These are phyloP conservation scores for Lutraria lutraria DNA, from an alignment of 2,888 invertebrate genomes.

Conservation along the genomic window DNA sequence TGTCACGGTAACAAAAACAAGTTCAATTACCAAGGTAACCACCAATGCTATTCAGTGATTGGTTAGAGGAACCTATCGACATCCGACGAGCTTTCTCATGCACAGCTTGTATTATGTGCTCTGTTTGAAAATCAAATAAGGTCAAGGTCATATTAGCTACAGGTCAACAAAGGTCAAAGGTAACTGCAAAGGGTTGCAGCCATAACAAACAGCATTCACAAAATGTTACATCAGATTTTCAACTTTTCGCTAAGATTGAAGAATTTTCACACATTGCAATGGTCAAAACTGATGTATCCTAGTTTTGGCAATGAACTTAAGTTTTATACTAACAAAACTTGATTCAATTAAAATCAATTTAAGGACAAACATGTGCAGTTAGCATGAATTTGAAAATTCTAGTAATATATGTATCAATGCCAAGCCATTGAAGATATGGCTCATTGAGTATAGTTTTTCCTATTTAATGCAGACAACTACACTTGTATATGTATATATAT, in stretches of 20 bases:
- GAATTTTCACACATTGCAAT: not conserved
- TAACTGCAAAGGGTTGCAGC: conserved; percentile 22
- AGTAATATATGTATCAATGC: no score
- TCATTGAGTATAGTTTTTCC: no score
- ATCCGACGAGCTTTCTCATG: conserved; percentile 76
- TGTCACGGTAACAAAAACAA: conserved; percentile 56
- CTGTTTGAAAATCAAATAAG: conserved; percentile 65
- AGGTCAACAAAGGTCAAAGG: conserved; percentile 42
- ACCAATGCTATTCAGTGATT: conserved; percentile 73
- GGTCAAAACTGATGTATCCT: not conserved
- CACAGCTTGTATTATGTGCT: conserved; percentile 74
- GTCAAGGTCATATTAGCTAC: conserved; percentile 41
- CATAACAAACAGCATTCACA: conserved; percentile 31
- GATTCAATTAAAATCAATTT: no score
- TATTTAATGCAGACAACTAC: no score
- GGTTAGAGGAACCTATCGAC: conserved; percentile 75
- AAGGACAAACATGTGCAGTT: no score
- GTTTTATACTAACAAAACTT: no score
- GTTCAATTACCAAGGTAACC: conserved; percentile 66
- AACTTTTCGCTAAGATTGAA: not conserved
- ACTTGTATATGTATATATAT: no score
- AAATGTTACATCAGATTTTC: not conserved
- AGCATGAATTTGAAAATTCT: no score
- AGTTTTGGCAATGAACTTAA: no score
- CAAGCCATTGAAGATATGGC: no score